Evolutionary conservation across 2,797 vertebrate genomes (phyloP), one percentile per base, ranked within the genome.

Genomic region (Peromyscus nudipes): DNA sequence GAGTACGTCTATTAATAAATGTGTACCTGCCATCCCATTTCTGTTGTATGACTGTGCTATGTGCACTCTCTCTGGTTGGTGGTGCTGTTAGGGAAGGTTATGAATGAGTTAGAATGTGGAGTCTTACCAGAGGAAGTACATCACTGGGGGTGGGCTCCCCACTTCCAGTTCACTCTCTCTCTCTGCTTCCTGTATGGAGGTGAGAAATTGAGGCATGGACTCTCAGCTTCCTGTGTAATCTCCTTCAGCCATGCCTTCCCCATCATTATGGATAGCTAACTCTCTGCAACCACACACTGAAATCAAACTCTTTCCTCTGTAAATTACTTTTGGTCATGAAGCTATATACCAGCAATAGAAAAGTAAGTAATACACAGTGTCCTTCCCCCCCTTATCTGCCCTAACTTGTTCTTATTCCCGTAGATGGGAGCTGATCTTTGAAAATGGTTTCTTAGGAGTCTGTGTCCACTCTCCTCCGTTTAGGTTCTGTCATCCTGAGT

Each of bases 11-110:
- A 9, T 82, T 87, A 69, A 80, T 57, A 89, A 80, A 57, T 52
- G 62, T 21, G 7, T 8, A 71, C 92, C 65, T 94, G 3, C 49
- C 25, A 71, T 92, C 4, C 23, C 4, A 55, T 57, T 96, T 94
- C n/a, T 84, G 29, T 79, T 60, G 84, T n/a, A 9, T 64, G 37
- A 16, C 29, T 43, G 12, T 89, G 71, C 8, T 23, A 57, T 13
- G 3, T 23, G 23, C 1, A 1, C 19, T 60, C 55, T 0, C 19
- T 34, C 52, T 43, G 31, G 4, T 43, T 43, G 12, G 64, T 52
- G 34, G 29, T 67, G 31, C 43, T 49, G 19, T 85, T 67, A 49
- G 43, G 21, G 34, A 37, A 37, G 6, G 21, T 69, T 49, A 67
- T 25, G 49, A 43, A 67, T 67, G 23, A n/a, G 7, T 49, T 85